Evolutionary conservation across 2,888 invertebrate genomes (phyloP), one percentile per base, ranked within the genome.

Genomic region (Nomada fabriciana): DNA sequence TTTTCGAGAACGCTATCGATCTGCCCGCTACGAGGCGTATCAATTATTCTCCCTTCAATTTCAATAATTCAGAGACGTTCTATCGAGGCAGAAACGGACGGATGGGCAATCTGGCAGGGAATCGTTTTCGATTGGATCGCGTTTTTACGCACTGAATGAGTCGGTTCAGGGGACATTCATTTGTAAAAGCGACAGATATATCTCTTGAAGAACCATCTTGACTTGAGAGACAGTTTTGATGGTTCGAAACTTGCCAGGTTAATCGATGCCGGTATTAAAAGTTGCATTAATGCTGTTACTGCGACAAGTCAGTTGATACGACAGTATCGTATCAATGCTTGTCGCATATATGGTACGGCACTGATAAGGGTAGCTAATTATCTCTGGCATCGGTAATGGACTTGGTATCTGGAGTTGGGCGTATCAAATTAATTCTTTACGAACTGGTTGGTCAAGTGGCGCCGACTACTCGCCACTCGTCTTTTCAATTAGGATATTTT

Each of bases 1-100:
- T 87, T 86, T 87, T 78, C 85, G 76, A 72, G 83, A 87, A 78
- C 80, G 74, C 63, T 87, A 86, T 86, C 83, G 86, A 87, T 86
- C 77, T 68, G 52, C 11, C 74, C 43, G 75, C 72, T 53, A 76
- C 69, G 50, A 57, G 59, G 61, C 68, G 25, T 57, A 87, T 86
- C 79, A 82, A 86, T 86, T 87, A 86, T 86, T 87, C 63, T 52
- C 25, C 52, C 63, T 65, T 73, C 52, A 52, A 77, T 75, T 55
- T 86, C 68, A 84, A 87, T 85, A 82, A 87, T 85, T 85, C 75
- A 85, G 43, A n/a, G 74, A 18, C 69, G 64, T 29, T 69, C 53
- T 29, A 23, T n/a, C 43, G 43, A n/a, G 52, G n/a, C 43, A 29
- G 47, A 57, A 43, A 29, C 52, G 63, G 60, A 57, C 52, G 55